Evolutionary conservation across 1,140 invertebrate genomes (phyloP), one percentile per base, ranked within the genome.

Genomic region (Lepidurus couesii): DNA sequence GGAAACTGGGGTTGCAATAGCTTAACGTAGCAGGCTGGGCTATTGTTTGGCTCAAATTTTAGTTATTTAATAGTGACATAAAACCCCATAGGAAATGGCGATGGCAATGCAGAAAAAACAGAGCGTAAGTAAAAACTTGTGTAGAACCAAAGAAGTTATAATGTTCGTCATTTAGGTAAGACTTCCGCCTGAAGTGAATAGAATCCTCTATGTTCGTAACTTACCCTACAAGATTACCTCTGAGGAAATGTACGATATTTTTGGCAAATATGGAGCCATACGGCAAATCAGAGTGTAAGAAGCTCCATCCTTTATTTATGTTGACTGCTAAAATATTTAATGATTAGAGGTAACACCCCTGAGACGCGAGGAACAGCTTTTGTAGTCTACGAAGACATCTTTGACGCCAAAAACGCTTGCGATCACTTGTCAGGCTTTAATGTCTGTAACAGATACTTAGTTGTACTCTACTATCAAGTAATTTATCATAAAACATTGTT

Each of bases 171-270:
- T 88, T 73, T 82, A 98, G 95, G 95, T 98, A 45, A 90, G 97
- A 81, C 89, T 99, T 80, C 97, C 98, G 53, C 98, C 98, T 78
- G 98, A 99, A 89, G 98, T 99, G 0, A 99, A 99, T 85, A 89
- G 97, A 84, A 95, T 99, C 76, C 86, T 99, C 16, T 99, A 99
- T 84, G 92, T 99, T 2, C 90, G 97, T 83, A 99, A 99, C 87
- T 87, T 99, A 75, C 98, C 98, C 0, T 99, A 99, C 83, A 99
- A 99, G 89, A 99, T 99, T 78, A 98, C 97, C 77, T 95, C 95
- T n/a, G 98, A 99, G 88, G 98, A 99, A 91, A 99, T 99, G 98
- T 99, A 99, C 84, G 98, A 99, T 87, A 99, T 99, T 81, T 99
- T 99, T 90, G 98, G 98, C 45, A 99, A 99, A 89, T 99, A 98